phyloP scores from a whole-genome alignment of 2,888 invertebrate genomes.

The Protodeltote pygarga region DNA sequence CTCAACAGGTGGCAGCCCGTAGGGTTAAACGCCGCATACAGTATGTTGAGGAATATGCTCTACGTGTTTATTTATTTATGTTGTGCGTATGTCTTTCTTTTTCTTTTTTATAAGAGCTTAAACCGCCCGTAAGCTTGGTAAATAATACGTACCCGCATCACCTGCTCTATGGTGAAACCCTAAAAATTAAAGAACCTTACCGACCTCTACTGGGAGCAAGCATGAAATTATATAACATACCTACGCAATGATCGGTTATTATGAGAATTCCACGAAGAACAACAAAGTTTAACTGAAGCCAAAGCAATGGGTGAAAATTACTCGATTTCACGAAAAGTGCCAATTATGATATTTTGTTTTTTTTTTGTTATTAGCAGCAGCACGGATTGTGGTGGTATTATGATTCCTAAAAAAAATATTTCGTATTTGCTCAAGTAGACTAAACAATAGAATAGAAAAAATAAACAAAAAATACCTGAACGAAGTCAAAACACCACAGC shows the following conservation, averaged over 20 bases:
- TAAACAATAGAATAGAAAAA: too few relatives aligned
- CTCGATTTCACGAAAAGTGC: background rate
- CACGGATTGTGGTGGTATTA: background rate
- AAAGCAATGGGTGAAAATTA: slow-evolving; percentile 5
- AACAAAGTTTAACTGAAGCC: slow-evolving; percentile 9
- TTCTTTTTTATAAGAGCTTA: too few relatives aligned
- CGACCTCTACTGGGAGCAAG: too few relatives aligned
- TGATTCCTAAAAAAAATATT: too few relatives aligned
- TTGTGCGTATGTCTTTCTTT: background rate
- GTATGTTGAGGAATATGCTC: slow-evolving; percentile 60
- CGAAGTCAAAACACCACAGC: too few relatives aligned
- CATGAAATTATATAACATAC: too few relatives aligned
- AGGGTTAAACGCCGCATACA: slow-evolving; percentile 78
- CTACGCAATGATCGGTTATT: too few relatives aligned
- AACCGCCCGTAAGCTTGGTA: background rate
- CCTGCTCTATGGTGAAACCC: too few relatives aligned
- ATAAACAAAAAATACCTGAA: too few relatives aligned
- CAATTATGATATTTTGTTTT: background rate
- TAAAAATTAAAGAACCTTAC: too few relatives aligned
- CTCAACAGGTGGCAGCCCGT: slow-evolving; percentile 85
- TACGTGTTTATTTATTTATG: slow-evolving; percentile 28
- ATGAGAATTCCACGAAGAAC: slow-evolving; percentile 10
- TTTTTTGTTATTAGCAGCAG: background rate
- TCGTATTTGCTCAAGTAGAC: too few relatives aligned
- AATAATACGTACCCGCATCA: background rate